These are phyloP conservation scores for Malaclemys terrapin DNA, from an alignment of 2,113 vertebrate species.

Conservation along the genomic window DNA sequence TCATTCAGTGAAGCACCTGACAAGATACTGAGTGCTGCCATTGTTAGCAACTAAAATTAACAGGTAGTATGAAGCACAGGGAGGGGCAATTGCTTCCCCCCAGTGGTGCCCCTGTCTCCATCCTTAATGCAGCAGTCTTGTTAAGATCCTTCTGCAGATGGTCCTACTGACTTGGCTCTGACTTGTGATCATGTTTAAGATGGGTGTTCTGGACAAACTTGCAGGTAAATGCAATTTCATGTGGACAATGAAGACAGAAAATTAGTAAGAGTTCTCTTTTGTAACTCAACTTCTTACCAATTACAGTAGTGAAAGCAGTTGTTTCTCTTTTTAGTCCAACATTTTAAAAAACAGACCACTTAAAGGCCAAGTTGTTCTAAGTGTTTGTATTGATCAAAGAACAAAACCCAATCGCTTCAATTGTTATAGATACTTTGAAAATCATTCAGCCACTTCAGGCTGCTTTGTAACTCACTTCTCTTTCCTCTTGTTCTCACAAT, in stretches of 20 bases:
- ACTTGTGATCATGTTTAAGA: not conserved
- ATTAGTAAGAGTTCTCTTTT: not conserved
- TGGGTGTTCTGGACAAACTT: not conserved
- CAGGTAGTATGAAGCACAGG: not conserved
- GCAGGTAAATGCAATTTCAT: conserved; percentile 20
- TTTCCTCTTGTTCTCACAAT: conserved; percentile 18
- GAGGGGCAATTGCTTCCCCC: not conserved
- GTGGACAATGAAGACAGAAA: not conserved
- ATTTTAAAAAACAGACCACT: conserved; percentile 22
- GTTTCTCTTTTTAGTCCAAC: conserved; percentile 6
- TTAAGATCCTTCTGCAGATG: not conserved
- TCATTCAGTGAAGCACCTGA: not conserved
- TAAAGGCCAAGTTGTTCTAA: conserved; percentile 33
- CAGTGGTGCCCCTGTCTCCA: not conserved
- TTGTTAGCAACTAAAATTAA: not conserved
- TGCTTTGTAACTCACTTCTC: conserved; percentile 17
- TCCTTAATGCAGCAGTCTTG: not conserved
- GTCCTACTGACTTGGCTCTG: not conserved
- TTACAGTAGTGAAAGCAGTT: not conserved
- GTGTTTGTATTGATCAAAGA: conserved; percentile 46
- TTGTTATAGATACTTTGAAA: conserved; percentile 36
- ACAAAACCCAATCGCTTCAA: conserved; percentile 29
- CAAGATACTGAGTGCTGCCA: not conserved
- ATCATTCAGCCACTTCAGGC: conserved; percentile 47
- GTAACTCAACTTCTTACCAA: not conserved